A percentile compares a stretch with the other conserved stretches of the same genome.
These are phyloP conservation scores for Triplophysa rosa DNA, from an alignment of 2,113 vertebrate genomes.

Conservation along the genomic window DNA sequence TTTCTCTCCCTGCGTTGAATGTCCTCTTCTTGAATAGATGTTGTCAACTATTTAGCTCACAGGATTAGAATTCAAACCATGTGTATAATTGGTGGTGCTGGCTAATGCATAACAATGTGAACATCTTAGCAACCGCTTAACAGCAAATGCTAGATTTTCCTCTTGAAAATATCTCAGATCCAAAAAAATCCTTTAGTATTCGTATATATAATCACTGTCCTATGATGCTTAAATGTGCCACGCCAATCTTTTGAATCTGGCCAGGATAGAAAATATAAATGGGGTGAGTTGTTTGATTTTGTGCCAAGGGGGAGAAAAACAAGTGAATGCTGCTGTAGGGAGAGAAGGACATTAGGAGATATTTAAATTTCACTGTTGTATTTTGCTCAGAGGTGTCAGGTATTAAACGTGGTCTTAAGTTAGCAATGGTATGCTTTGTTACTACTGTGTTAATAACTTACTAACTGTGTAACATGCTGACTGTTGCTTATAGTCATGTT, in stretches of 20 bases:
- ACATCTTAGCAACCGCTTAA: not conserved
- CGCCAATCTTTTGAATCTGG: constrained; percentile 7
- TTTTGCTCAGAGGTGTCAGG: constrained; percentile 32
- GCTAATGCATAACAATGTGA: not conserved
- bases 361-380: constrained; percentile 6
- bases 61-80: not conserved
- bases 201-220: not conserved
- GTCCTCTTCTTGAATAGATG: not conserved
- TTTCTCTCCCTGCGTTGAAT: not conserved
- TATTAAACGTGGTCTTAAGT: constrained; percentile 40
- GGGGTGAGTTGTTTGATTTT: not conserved
- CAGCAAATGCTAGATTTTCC: not conserved
- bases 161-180: not conserved
- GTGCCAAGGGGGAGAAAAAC: not conserved
- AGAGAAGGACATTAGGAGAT: not conserved
- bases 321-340: not conserved
- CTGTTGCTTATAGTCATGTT: constrained; percentile 37
- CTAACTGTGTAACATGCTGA: constrained; percentile 41
- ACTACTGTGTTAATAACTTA: constrained; percentile 46
- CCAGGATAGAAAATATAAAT: not conserved
- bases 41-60: not conserved
- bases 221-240: constrained; percentile 1
- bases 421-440: constrained; percentile 38
- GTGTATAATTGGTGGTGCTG: not conserved
- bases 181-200: not conserved